phyloP scores from a whole-genome alignment of 2,888 invertebrate genomes.

The Drepana falcataria region DNA sequence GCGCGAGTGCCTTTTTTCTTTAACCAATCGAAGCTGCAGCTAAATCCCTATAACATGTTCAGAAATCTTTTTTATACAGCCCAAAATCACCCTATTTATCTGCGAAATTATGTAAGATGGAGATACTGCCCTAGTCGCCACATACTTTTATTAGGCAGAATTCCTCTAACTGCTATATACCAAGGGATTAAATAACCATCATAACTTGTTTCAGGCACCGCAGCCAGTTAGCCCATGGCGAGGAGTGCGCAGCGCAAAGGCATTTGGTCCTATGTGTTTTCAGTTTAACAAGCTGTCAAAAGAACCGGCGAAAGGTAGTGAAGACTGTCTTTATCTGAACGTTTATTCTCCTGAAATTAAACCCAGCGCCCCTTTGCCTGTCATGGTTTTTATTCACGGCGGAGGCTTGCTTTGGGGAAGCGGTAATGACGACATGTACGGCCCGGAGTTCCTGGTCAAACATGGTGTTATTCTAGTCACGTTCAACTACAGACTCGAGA shows the following conservation, averaged over 20 bases:
- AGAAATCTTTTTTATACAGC: too few relatives aligned
- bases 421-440: slow-evolving; percentile 47
- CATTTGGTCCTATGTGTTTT: slow-evolving; percentile 42
- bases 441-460: slow-evolving; percentile 55
- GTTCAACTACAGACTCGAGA: slow-evolving; percentile 58
- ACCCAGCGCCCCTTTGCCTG: slow-evolving; percentile 34
- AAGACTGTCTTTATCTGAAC: slow-evolving; percentile 62
- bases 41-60: too few relatives aligned
- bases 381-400: slow-evolving; percentile 63
- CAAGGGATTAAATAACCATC: too few relatives aligned
- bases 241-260: slow-evolving; percentile 48
- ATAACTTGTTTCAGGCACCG: slow-evolving; percentile 60
- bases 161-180: too few relatives aligned
- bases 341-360: slow-evolving; percentile 51
- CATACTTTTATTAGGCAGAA: too few relatives aligned
- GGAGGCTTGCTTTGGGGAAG: slow-evolving; percentile 49
- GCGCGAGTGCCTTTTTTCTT: too few relatives aligned
- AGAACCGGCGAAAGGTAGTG: slow-evolving; percentile 30
- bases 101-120: too few relatives aligned
- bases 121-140: too few relatives aligned
- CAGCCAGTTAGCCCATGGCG: slow-evolving; percentile 46
- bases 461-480: slow-evolving; percentile 57
- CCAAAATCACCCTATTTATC: too few relatives aligned
- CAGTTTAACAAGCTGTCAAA: slow-evolving; percentile 31
- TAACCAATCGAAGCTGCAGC: too few relatives aligned